Evolutionary conservation across 2,113 vertebrate genomes (phyloP).

Genomic region (Phodopus roborovskii): DNA sequence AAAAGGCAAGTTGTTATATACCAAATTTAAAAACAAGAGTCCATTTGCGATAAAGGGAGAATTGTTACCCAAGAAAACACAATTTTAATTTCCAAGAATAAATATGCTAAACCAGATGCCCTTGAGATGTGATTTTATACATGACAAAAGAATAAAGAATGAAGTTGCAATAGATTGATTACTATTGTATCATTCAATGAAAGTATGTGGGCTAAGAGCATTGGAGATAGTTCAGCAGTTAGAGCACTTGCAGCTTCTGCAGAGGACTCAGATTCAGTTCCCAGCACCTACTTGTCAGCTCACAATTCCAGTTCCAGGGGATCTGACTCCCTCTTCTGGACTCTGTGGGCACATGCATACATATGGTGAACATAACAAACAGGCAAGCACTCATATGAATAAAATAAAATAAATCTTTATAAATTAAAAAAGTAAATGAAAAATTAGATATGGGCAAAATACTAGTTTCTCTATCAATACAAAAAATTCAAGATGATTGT

Average conservation of each 20-base stretch:
- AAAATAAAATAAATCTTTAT: background rate
- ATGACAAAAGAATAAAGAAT: background rate
- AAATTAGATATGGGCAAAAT: background rate
- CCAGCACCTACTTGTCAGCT: background rate
- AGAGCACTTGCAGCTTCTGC: background rate
- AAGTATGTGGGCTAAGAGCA: rapidly evolving
- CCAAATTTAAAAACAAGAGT: background rate
- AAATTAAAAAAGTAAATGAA: background rate
- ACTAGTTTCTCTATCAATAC: background rate
- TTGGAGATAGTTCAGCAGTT: background rate
- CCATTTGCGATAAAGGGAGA: background rate
- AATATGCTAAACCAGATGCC: too few relatives aligned
- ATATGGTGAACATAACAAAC: background rate
- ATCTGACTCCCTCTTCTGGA: background rate
- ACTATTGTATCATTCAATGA: too few relatives aligned
- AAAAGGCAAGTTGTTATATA: background rate
- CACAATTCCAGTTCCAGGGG: background rate
- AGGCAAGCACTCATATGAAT: background rate
- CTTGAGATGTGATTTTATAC: background rate
- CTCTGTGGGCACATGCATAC: background rate
- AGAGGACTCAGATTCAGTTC: background rate
- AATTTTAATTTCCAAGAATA: background rate
- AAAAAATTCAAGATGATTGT: conserved; percentile 10
- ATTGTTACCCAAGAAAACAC: background rate
- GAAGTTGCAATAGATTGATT: background rate